Evolutionary conservation across 2,113 vertebrate species (phyloP).

Genomic region (Limanda limanda): DNA sequence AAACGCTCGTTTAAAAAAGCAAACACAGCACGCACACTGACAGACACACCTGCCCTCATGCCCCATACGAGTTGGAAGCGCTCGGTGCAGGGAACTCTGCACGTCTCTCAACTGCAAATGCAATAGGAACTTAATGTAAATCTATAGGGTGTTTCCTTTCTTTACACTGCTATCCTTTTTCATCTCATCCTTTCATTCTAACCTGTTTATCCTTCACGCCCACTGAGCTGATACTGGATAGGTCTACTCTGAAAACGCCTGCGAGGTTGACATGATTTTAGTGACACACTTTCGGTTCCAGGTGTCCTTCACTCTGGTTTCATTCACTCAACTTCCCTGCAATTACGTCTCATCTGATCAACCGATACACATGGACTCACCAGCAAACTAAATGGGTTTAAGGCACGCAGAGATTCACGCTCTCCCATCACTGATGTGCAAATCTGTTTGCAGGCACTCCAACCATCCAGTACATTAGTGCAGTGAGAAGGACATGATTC

Average conservation of each 20-base stretch:
- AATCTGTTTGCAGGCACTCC: slow-evolving; percentile 1
- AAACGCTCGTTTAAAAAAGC: slow-evolving; percentile 65
- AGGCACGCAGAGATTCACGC: background rate
- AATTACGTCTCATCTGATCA: background rate
- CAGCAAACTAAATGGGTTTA: background rate
- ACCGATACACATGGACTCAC: background rate
- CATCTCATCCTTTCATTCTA: slow-evolving; percentile 2
- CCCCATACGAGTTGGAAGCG: slow-evolving; percentile 2
- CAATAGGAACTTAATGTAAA: background rate
- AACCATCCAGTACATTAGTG: background rate
- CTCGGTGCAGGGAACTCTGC: slow-evolving; percentile 10
- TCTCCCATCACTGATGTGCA: background rate
- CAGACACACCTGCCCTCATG: slow-evolving; percentile 57
- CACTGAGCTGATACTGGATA: slow-evolving; percentile 14
- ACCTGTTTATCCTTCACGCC: slow-evolving; percentile 28
- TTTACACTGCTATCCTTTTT: background rate
- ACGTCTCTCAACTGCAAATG: background rate
- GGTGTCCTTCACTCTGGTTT: background rate
- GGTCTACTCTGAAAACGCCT: slow-evolving; percentile 21
- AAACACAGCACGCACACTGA: slow-evolving; percentile 67
- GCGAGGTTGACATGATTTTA: slow-evolving; percentile 2
- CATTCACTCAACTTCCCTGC: background rate
- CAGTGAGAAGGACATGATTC: background rate
- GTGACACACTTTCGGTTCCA: slow-evolving; percentile 2
- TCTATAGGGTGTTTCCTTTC: slow-evolving; percentile 14